These are phyloP conservation scores for Yponomeuta cagnagella DNA, from an alignment of 2,888 invertebrate genomes.

Conservation along the genomic window DNA sequence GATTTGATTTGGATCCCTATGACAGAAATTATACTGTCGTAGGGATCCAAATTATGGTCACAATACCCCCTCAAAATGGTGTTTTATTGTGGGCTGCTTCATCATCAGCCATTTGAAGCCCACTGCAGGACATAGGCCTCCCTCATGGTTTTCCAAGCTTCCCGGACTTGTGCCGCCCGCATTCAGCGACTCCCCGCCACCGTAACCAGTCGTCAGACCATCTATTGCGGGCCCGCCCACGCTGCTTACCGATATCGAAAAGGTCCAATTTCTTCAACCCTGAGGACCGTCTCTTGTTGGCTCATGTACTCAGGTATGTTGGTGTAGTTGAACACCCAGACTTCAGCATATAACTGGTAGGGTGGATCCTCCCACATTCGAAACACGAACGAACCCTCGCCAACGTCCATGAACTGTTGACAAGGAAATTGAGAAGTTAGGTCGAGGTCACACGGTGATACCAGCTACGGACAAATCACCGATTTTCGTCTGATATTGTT, in stretches of 20 bases:
- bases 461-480: background rate
- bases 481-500: background rate
- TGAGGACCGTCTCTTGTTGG: constrained; percentile 78
- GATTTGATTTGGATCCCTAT: no score
- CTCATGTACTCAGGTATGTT: constrained; percentile 81
- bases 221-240: no score
- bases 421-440: constrained; percentile 13
- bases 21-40: background rate
- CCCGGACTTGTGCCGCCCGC: no score
- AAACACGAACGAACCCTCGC: constrained; percentile 78
- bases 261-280: constrained; percentile 85
- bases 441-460: background rate
- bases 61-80: background rate
- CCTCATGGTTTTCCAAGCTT: no score
- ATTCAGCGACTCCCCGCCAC: no score
- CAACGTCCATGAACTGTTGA: constrained; percentile 71
- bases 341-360: constrained; percentile 79
- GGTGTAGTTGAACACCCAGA: constrained; percentile 88
- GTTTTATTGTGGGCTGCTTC: no score
- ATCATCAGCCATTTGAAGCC: no score
- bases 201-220: no score
- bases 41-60: background rate
- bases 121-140: no score
- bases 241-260: constrained; percentile 85
- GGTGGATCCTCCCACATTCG: constrained; percentile 83